Conservation (phyloP, 92 coral and sea anemone species). For the Plumapathes pennacea region DNA sequence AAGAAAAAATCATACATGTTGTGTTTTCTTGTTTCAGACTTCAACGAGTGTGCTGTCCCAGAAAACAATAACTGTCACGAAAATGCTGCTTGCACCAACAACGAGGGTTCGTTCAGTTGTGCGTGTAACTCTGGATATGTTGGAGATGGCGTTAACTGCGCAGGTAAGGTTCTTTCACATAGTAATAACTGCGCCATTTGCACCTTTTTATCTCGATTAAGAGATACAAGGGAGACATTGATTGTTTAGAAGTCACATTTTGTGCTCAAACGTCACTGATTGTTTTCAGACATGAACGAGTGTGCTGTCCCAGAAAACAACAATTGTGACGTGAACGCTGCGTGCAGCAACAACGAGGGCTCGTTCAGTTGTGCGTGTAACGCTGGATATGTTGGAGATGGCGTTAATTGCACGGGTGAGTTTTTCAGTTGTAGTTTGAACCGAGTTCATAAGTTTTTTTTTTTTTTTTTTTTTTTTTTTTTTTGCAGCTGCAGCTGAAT, state of each 20-base stretch:
- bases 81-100: conserved; percentile 51
- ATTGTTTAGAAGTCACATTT: neutral
- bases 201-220: neutral
- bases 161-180: no score
- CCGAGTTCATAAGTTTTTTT: neutral
- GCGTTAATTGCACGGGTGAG: conserved; percentile 48
- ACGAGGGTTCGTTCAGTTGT: conserved; percentile 62
- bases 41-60: conserved; percentile 51
- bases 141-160: conserved; percentile 46
- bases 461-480: neutral
- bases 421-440: neutral
- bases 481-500: no score
- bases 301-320: conserved; percentile 12
- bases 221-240: neutral
- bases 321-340: conserved; percentile 33
- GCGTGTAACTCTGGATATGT: conserved; percentile 52
- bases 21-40: neutral
- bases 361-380: conserved; percentile 46
- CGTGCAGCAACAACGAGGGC: conserved; percentile 41
- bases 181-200: no score
- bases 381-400: conserved; percentile 60
- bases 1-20: neutral
- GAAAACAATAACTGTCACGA: conserved; percentile 20
- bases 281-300: conserved; percentile 44
- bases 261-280: neutral